Conservation (phyloP, 2,888 invertebrate genomes). For the Lutraria lutraria region DNA sequence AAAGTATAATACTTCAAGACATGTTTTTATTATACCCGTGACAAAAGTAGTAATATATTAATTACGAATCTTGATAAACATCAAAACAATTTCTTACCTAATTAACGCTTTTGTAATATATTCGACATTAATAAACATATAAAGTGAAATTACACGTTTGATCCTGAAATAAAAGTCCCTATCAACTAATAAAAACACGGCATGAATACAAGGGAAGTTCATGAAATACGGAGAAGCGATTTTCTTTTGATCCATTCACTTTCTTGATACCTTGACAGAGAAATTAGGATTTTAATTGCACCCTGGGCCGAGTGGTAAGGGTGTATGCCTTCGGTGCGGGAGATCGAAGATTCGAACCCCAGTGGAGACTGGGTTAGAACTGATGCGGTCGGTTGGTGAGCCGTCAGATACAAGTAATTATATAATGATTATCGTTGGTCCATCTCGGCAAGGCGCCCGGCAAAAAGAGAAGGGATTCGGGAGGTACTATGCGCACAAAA, state of each 20-base stretch:
- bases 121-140: neutral
- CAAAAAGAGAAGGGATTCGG: too few relatives aligned
- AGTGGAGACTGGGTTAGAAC: too few relatives aligned
- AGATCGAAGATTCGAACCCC: too few relatives aligned
- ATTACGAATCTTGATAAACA: neutral
- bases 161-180: neutral
- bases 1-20: neutral
- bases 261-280: too few relatives aligned
- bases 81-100: neutral
- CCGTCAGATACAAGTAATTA: too few relatives aligned
- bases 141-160: neutral
- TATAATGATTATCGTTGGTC: too few relatives aligned
- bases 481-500: too few relatives aligned
- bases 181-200: neutral
- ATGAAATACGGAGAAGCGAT: neutral
- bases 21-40: neutral
- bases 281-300: too few relatives aligned
- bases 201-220: neutral
- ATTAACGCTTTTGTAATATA: neutral
- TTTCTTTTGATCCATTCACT: neutral
- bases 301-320: too few relatives aligned
- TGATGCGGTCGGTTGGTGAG: too few relatives aligned
- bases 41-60: neutral
- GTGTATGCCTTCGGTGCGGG: too few relatives aligned
- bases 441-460: too few relatives aligned